Evolutionary conservation across 2,113 vertebrate genomes (phyloP).

Genomic region (Poeciliopsis retropinna): DNA sequence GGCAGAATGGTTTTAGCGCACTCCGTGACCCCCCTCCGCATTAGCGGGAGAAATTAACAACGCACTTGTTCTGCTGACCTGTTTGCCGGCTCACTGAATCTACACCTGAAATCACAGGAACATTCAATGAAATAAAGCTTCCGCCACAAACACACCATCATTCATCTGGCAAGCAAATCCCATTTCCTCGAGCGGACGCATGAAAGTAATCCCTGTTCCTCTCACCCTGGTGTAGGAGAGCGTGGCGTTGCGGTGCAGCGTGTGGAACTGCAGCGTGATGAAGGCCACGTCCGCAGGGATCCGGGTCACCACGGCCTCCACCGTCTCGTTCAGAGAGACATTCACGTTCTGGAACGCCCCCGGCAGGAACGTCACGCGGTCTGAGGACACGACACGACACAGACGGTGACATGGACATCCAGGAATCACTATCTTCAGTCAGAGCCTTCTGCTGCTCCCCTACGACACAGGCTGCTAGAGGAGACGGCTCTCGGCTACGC

Average conservation of each 20-base stretch:
- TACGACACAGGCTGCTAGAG: too few species aligned
- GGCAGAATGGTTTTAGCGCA: constrained; percentile 1
- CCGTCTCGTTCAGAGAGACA: constrained; percentile 80
- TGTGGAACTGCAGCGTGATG: constrained; percentile 90
- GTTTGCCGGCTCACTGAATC: neutral
- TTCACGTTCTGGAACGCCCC: constrained; percentile 88
- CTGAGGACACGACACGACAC: constrained; percentile 62
- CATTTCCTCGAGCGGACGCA: neutral
- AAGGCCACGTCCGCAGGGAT: constrained; percentile 84
- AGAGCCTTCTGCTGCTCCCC: too few species aligned
- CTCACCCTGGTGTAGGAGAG: constrained; percentile 88
- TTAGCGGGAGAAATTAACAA: neutral
- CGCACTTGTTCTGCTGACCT: constrained; percentile 9
- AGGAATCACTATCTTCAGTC: neutral
- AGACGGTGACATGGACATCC: neutral
- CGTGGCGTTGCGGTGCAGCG: constrained; percentile 84
- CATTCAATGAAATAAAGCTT: neutral
- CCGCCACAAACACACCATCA: neutral
- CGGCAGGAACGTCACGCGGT: constrained; percentile 85
- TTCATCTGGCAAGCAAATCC: neutral
- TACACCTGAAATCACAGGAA: neutral
- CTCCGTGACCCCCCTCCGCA: neutral
- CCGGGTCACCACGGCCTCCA: constrained; percentile 83
- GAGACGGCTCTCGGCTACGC: too few species aligned
- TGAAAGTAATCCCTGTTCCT: too few species aligned